Evolutionary conservation across 2,113 vertebrate species (phyloP).

Genomic region (Podiceps cristatus): DNA sequence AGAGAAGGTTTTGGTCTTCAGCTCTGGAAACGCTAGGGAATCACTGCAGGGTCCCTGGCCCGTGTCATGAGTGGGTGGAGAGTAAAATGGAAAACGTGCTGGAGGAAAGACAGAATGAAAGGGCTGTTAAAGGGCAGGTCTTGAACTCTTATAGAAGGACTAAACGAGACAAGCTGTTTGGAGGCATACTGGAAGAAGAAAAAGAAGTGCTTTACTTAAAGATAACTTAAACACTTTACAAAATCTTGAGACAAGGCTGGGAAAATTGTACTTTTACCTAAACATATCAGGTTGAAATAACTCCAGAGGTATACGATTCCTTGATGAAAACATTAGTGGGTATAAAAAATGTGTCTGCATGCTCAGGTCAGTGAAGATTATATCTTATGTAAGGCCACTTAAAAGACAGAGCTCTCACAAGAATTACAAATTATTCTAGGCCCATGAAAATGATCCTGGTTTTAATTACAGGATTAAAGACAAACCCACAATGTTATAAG

Average conservation of each 20-base stretch:
- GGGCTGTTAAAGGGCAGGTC: not conserved
- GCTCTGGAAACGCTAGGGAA: not conserved
- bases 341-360: not conserved
- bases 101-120: not conserved
- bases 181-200: not conserved
- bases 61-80: not conserved
- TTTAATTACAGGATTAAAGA: constrained; percentile 48
- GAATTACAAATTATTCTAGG: not conserved
- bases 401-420: constrained; percentile 26
- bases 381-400: not conserved
- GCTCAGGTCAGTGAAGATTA: not conserved
- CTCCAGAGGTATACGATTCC: not conserved
- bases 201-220: not conserved
- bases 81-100: not conserved
- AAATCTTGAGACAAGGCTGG: not conserved
- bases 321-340: not conserved
- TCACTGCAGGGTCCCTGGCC: not conserved
- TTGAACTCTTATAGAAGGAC: not conserved
- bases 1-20: not conserved
- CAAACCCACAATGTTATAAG: constrained; percentile 4
- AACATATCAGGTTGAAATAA: not conserved
- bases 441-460: constrained; percentile 12
- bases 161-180: not conserved
- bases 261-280: not conserved
- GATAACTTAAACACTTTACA: not conserved